Evolutionary conservation across 2,113 vertebrate genomes (phyloP), one percentile per base, ranked within the genome.

Genomic region (Tachuris rubrigastra): DNA sequence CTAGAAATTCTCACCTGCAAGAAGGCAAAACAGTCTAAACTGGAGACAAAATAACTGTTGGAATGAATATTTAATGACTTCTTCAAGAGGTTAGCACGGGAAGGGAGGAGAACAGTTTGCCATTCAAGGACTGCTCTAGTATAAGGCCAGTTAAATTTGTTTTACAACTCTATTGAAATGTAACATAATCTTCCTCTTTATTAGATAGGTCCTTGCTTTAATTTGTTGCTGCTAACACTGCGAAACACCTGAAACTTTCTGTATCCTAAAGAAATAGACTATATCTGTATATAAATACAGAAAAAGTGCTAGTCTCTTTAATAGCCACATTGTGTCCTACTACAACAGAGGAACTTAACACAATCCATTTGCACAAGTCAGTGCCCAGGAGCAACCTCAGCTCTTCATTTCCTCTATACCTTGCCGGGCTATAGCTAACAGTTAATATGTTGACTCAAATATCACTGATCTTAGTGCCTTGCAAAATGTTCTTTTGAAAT

Each of bases 1-100:
- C 75, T 50, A 65, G 62, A 90, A 93, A 90, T 82, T 83, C 68
- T 96, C 37, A 20, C 66, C 58, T 11, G 2, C n/a, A 90, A 88
- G 73, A 86, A 95, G 68, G 75, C 15, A 91, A 89, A 87, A 63
- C 18, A 63, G 44, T 69, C 39, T 90, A 77, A 93, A 75, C 21
- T 55, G 35, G 35, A 92, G 65, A 89, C 12, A 94, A 86, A 90
- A 53, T 53, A 88, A 93, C 84, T 89, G 59, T 47, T 95, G 75
- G 66, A 88, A 94, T 96, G 21, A 97, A 97, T 95, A 91, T 94
- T 96, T 96, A 96, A 97, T 94, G 76, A 90, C 44, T 90, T 66
- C 58, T 95, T 96, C 81, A 85, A 96, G 94, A 93, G 66, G 50
- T 77, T 91, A 69, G 58, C 52, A 35, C 23, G 78, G 68, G 59